Evolutionary conservation across 2,797 vertebrate genomes (phyloP).

Genomic region (Micropoecilia bifurca): DNA sequence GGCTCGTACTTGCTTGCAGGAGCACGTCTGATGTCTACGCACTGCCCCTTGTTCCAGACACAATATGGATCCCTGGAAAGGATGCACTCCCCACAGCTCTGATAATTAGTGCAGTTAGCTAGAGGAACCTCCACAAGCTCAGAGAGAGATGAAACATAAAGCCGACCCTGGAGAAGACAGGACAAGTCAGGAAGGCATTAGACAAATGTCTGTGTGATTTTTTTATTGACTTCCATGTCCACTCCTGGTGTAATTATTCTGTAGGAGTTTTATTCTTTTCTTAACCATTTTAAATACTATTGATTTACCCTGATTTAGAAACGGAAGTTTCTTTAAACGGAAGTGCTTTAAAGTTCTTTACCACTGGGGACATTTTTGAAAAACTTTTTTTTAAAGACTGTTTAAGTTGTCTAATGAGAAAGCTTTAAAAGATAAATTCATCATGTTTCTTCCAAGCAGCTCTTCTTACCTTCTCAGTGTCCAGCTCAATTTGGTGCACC

Average conservation of each 20-base stretch:
- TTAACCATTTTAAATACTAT: neutral
- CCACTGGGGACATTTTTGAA: constrained; percentile 55
- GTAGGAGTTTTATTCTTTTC: constrained; percentile 10
- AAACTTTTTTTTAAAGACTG: constrained; percentile 47
- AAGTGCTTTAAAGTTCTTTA: constrained; percentile 33
- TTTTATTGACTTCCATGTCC: constrained; percentile 32
- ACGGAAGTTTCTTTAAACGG: constrained; percentile 19
- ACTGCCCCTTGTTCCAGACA: constrained; percentile 87
- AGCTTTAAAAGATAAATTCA: constrained; percentile 3
- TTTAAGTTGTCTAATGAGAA: constrained; percentile 25
- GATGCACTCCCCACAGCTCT: constrained; percentile 93
- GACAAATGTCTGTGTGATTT: constrained; percentile 35
- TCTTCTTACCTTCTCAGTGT: constrained; percentile 82
- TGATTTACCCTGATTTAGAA: constrained; percentile 11
- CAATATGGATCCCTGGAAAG: constrained; percentile 96
- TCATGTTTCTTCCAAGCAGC: neutral
- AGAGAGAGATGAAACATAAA: constrained; percentile 89
- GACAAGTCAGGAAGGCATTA: constrained; percentile 11
- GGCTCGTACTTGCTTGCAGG: constrained; percentile 68
- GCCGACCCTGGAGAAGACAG: constrained; percentile 80
- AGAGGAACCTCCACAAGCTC: constrained; percentile 90
- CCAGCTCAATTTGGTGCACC: constrained; percentile 89
- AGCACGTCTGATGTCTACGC: constrained; percentile 77
- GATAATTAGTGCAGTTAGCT: constrained; percentile 93
- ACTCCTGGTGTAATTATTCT: constrained; percentile 31